A percentile compares a stretch with the other conserved stretches of the same genome.
These are phyloP conservation scores for Globia sparganii DNA, from an alignment of 2,888 invertebrate genomes.

Conservation along the genomic window DNA sequence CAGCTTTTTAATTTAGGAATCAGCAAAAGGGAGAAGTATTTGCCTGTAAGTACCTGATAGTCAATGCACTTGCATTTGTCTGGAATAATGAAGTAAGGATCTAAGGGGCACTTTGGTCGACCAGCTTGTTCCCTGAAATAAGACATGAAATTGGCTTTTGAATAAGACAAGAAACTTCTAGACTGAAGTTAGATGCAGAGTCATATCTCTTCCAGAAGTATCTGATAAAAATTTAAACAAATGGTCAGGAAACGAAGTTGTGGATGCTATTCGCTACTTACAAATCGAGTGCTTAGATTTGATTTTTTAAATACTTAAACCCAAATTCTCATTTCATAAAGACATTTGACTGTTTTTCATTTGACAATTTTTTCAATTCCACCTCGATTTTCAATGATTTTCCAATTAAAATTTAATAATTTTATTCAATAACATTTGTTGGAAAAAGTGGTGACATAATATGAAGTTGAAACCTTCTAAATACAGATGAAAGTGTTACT, in stretches of 20 bases:
- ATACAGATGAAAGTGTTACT: not conserved
- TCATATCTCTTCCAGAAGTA: not conserved
- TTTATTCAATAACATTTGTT: not conserved
- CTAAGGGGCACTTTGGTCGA: constrained; percentile 97
- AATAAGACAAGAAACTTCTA: no score
- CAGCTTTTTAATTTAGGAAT: not conserved
- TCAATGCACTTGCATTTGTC: constrained; percentile 99
- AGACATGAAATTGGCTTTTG: constrained; percentile 11
- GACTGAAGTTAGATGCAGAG: not conserved
- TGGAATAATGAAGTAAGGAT: constrained; percentile 99
- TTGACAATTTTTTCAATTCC: no score
- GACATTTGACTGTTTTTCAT: not conserved
- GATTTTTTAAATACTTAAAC: not conserved
- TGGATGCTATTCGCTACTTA: not conserved
- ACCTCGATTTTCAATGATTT: not conserved
- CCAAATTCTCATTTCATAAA: not conserved
- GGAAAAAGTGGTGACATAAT: not conserved
- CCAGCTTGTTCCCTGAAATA: constrained; percentile 96
- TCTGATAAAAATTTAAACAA: not conserved
- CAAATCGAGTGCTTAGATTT: not conserved
- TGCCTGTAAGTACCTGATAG: constrained; percentile 93
- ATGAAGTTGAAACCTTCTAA: not conserved
- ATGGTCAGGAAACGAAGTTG: not conserved
- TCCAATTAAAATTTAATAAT: not conserved
- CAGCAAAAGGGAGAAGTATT: not conserved